Percentiles rank a stretch among this genome's conserved stretches.
Evolutionary conservation across 2,113 vertebrate species (phyloP).

Genomic region (Casuarius casuarius): DNA sequence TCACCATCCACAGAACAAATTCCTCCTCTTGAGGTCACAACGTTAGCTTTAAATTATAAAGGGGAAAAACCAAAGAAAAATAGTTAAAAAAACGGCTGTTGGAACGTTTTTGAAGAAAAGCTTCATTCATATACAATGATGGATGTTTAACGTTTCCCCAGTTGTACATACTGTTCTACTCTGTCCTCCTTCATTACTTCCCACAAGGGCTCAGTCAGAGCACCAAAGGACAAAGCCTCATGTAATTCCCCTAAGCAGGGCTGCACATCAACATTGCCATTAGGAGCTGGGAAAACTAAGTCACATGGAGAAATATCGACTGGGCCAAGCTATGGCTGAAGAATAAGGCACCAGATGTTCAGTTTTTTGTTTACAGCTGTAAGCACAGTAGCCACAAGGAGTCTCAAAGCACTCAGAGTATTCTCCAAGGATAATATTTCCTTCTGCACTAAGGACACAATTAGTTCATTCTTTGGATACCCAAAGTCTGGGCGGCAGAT

Average conservation of each 20-base stretch:
- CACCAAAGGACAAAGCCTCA: neutral
- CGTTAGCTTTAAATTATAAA: neutral
- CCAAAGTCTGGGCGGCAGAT: neutral
- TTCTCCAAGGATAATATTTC: neutral
- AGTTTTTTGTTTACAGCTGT: neutral
- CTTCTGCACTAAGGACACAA: neutral
- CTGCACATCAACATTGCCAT: neutral
- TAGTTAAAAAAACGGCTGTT: neutral
- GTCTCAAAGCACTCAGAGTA: neutral
- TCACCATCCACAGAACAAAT: neutral
- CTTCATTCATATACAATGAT: neutral
- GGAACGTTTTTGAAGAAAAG: neutral
- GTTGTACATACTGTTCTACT: neutral
- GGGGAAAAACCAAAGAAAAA: neutral
- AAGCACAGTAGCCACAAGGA: neutral
- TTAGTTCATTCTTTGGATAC: neutral
- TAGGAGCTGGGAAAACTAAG: neutral
- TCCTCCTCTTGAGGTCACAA: neutral
- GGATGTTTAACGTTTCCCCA: neutral
- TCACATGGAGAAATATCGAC: neutral
- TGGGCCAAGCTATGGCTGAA: neutral
- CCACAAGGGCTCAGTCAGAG: neutral
- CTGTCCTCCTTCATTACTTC: neutral
- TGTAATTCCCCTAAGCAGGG: rapidly evolving
- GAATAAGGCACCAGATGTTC: no score